Percentiles rank a stretch among this genome's conserved stretches.
phyloP scores from a whole-genome alignment of 2,888 invertebrate species.

The Seira musarum region DNA sequence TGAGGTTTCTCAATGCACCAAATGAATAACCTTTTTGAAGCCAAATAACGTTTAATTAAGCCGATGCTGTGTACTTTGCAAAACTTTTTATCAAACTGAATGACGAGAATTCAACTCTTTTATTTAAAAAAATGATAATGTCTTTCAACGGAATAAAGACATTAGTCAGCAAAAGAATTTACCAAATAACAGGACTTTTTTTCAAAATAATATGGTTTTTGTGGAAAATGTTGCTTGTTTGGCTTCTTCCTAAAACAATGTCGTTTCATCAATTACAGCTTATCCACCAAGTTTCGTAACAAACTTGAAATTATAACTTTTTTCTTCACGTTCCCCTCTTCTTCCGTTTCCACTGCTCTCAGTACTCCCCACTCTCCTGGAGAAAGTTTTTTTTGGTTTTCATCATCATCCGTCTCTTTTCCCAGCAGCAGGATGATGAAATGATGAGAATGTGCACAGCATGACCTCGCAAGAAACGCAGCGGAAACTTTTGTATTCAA shows the following conservation, averaged over 20 bases:
- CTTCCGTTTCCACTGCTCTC: neutral
- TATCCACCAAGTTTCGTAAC: neutral
- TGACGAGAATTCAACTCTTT: no score
- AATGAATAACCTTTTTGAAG: neutral
- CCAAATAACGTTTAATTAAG: neutral
- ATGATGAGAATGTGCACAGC: conserved; percentile 48
- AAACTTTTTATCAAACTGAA: no score
- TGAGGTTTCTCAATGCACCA: no score
- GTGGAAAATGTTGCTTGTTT: neutral
- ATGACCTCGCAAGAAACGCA: conserved; percentile 26
- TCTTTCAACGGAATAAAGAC: no score
- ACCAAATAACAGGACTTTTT: no score
- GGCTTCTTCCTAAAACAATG: neutral
- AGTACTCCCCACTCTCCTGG: neutral
- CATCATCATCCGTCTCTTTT: conserved; percentile 17
- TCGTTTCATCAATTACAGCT: neutral
- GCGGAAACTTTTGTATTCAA: conserved; percentile 50
- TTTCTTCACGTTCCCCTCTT: conserved; percentile 18
- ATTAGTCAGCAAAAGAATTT: no score
- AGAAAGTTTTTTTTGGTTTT: conserved; percentile 37
- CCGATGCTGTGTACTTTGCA: no score
- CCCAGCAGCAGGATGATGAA: neutral
- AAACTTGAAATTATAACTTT: conserved; percentile 36
- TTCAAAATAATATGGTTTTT: no score
- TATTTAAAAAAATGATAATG: no score